Evolutionary conservation across 2,888 invertebrate genomes (phyloP), one percentile per base, ranked within the genome.

Genomic region (Allolobophora icterica): DNA sequence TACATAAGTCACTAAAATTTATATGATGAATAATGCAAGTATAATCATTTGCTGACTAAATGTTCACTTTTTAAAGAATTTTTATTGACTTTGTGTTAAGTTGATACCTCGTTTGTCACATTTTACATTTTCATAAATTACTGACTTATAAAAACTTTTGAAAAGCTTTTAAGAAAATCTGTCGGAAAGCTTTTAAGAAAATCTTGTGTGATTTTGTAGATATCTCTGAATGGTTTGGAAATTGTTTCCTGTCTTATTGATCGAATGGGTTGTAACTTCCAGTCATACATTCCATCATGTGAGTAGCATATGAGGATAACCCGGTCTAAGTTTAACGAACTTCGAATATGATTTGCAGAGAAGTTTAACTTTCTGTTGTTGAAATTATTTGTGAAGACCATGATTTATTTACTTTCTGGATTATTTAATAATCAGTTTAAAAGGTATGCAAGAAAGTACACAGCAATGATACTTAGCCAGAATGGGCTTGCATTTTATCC

Each of bases 221-320:
- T 98, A 91, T 98, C 98, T 90, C 97, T 98, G 95, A 98, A 98
- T 96, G 98, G 98, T 0, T 96, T 99, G 94, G 98, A 98, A 94
- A 97, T 98, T 93, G 96, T 98, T 94, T 97, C 97, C 90, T 97
- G 97, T 95, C 96, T 99, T 92, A 97, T 98, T 89, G 97, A 98
- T 95, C 96, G 98, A 90, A 96, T 98, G 96, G 98, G 97, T 45
- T 97, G 97, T 58, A 98, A 98, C 94, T 98, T 98, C 95, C 97
- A 97, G 93, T 97, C 97, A 71, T 98, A 97, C 95, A 97, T 98
- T 93, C 97, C 97, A 91, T 97, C 97, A 40, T 97, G 95, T 95
- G 94, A 92, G 93, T 89, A 52, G 33, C 89, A 13, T 58, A 24
- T 19, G 52, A 33, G 71, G 17, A 24, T 58, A 30, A 13, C 30